Evolutionary conservation across 2,113 vertebrate species (phyloP).

Genomic region (Halichoerus grypus): DNA sequence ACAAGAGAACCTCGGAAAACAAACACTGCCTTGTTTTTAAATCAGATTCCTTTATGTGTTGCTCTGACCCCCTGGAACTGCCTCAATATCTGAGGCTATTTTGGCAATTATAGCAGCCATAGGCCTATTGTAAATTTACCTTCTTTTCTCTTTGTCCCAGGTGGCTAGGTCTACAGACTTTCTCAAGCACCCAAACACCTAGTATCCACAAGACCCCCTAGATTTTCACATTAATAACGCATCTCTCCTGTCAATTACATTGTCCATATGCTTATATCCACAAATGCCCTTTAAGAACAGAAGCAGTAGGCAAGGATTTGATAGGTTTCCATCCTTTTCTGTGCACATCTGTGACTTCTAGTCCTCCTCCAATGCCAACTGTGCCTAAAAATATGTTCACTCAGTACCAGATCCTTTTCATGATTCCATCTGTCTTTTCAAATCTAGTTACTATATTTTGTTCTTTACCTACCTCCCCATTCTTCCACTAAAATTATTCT

Average conservation of each 20-base stretch:
- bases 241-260: not conserved
- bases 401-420: not conserved
- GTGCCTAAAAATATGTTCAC: not conserved
- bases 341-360: not conserved
- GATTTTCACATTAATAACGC: not conserved
- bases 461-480: not conserved
- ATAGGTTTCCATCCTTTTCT: not conserved
- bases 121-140: not conserved
- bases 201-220: not conserved
- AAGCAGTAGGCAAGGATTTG: not conserved
- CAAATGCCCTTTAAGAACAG: not conserved
- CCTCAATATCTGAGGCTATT: not conserved
- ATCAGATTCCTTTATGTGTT: not conserved
- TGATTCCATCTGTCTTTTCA: constrained; percentile 8
- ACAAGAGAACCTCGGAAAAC: constrained; percentile 4
- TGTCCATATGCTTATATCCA: not conserved
- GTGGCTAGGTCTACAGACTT: not conserved
- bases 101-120: not conserved
- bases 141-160: not conserved
- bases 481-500: constrained; percentile 27
- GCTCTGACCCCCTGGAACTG: not conserved
- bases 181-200: not conserved
- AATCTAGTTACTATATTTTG: not conserved
- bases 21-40: not conserved
- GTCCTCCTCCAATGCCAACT: not conserved